Base-by-base conservation (phyloP, 2,888 invertebrate genomes). In the Drosophila maculinotata region DNA sequence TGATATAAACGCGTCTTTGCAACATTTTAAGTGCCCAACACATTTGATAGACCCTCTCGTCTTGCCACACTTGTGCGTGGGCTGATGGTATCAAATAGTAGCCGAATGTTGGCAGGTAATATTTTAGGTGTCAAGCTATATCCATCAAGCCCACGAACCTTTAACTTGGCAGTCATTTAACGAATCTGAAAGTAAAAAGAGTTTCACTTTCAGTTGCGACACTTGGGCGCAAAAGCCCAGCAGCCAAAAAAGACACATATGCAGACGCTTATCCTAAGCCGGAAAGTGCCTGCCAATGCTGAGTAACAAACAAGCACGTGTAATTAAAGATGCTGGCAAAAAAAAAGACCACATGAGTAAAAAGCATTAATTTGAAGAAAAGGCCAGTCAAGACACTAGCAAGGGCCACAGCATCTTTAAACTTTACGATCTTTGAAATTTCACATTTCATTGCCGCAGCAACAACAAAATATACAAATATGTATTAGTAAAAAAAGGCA, bases 191-290 rank as follows among this genome's bases (percentile, higher is more conserved):
- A 83, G 78, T 60, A 71, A 79, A 71, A 71, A 74, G 65, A 76
- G 76, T 85, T 85, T 85, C 88, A 85, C 84, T 85, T 85, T 85
- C 88, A 76, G 69, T 80, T 85, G 80, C 88, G 70, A 78, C 86
- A 84, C 70, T 69, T 67, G 63, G 57, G 53, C 59, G 49, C 49
- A 64, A 69, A 38, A n/a, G 6, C 30, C 30, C 30, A 45, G 45
- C 44, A 30, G 30, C 33, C 17, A 25, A 42, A 36, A 31, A 20
- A 12, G 10, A 35, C 25, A 39, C 26, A 35, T 51, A 65, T 25
- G 25, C 28, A 39, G 8, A 20, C 35, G 25, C 10, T 58, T 36
- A 52, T 42, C 54, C 10, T 26, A 52, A 75, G 60, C 35, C 76
- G 36, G 31, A 75, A 73, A 60, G 72, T 72, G 58, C 26, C 51